Evolutionary conservation across 2,113 vertebrate species (phyloP).

Genomic region (Anser brachyrhynchus): DNA sequence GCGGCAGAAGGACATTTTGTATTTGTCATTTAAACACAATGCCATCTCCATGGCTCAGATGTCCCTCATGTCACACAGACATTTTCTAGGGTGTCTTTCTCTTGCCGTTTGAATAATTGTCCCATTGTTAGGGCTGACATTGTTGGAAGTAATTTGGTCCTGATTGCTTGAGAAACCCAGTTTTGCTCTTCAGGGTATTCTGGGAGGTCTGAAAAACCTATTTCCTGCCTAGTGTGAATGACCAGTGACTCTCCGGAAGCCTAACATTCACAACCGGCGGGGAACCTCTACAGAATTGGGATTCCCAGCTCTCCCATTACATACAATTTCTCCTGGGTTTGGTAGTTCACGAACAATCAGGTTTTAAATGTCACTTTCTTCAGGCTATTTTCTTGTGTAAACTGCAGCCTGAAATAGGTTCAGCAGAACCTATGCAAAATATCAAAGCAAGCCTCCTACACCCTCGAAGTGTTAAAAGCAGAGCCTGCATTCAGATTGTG

Average conservation of each 20-base stretch:
- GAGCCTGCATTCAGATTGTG: conserved; percentile 18
- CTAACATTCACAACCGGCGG: not conserved
- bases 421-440: conserved; percentile 55
- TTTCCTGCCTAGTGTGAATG: not conserved
- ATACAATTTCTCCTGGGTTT: not conserved
- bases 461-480: conserved; percentile 53
- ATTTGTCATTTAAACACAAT: not conserved
- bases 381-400: conserved; percentile 44
- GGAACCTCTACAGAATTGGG: not conserved
- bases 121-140: not conserved
- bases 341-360: not conserved
- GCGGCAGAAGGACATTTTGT: not conserved
- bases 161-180: not conserved
- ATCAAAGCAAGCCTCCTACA: conserved; percentile 62
- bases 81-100: not conserved
- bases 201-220: not conserved
- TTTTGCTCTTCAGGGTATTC: not conserved
- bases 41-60: not conserved
- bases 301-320: not conserved
- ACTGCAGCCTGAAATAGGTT: conserved; percentile 56
- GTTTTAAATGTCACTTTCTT: conserved; percentile 28
- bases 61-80: not conserved
- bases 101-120: not conserved
- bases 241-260: not conserved
- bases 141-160: not conserved